phyloP scores from a whole-genome alignment of 2,113 vertebrate species.

The Poeciliopsis prolifica region DNA sequence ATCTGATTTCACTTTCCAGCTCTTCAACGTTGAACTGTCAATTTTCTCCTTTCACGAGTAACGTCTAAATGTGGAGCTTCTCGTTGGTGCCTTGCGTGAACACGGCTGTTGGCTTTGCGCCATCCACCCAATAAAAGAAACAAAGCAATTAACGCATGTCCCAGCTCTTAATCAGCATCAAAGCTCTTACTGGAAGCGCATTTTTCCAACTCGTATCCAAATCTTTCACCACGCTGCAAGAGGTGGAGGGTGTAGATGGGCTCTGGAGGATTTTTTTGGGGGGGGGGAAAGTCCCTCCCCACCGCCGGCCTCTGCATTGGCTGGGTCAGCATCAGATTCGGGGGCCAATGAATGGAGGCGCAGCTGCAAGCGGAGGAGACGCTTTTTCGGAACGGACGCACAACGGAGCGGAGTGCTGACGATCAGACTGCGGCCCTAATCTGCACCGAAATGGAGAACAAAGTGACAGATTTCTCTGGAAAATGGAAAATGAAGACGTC shows the following conservation, averaged over 20 bases:
- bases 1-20: constrained; percentile 53
- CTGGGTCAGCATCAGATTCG: constrained; percentile 49
- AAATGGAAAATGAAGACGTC: constrained; percentile 92
- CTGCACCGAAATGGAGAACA: constrained; percentile 62
- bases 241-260: constrained; percentile 39
- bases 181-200: constrained; percentile 57
- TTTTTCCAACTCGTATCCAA: constrained; percentile 64
- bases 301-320: constrained; percentile 40
- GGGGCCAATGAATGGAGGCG: constrained; percentile 62
- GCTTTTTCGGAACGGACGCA: constrained; percentile 13
- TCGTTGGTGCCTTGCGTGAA: constrained; percentile 2
- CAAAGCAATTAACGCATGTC: constrained; percentile 32
- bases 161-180: constrained; percentile 35
- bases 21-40: background rate
- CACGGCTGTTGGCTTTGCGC: constrained; percentile 2
- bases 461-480: constrained; percentile 86
- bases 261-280: background rate
- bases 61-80: background rate
- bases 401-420: background rate
- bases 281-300: constrained; percentile 53
- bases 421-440: background rate
- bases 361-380: constrained; percentile 53
- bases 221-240: constrained; percentile 69
- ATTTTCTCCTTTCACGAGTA: background rate
- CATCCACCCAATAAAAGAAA: background rate